Conservation (phyloP, 2,113 vertebrate genomes). For the Hypocryptadius cinnamomeus region DNA sequence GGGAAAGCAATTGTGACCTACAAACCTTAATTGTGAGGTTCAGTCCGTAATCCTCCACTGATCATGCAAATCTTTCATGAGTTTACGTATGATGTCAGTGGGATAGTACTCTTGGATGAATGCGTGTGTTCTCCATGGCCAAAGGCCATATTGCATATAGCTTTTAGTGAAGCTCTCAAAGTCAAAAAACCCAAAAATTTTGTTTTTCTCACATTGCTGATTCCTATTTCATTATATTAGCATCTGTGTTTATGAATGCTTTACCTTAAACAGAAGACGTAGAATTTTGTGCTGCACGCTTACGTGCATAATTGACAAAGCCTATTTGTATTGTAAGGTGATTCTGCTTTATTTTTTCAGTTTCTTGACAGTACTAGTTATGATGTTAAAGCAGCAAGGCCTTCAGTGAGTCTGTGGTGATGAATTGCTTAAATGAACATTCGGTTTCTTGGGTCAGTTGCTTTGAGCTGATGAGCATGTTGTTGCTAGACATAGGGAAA, state of each 20-base stretch:
- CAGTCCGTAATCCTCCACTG: not conserved
- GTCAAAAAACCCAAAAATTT: not conserved
- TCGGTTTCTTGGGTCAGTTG: not conserved
- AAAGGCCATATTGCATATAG: not conserved
- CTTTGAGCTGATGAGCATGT: not conserved
- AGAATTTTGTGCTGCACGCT: not conserved
- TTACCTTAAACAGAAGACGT: not conserved
- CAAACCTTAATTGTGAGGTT: not conserved
- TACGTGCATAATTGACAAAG: not conserved
- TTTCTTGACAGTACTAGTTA: not conserved
- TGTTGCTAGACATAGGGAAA: not conserved
- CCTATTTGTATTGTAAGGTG: not conserved
- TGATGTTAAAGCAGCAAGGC: not conserved
- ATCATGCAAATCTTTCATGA: not conserved
- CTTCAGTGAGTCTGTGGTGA: slow-evolving; percentile 10
- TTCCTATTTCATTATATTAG: not conserved
- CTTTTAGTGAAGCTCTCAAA: not conserved
- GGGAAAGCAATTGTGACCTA: not conserved
- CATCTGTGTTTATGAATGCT: not conserved
- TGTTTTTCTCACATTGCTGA: not conserved
- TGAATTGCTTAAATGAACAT: not conserved
- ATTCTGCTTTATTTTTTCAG: slow-evolving; percentile 12
- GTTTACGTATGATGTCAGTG: not conserved
- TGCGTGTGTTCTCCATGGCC: not conserved
- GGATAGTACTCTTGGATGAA: not conserved